phyloP scores from a whole-genome alignment of 2,113 vertebrate genomes.

The Indicator indicator region DNA sequence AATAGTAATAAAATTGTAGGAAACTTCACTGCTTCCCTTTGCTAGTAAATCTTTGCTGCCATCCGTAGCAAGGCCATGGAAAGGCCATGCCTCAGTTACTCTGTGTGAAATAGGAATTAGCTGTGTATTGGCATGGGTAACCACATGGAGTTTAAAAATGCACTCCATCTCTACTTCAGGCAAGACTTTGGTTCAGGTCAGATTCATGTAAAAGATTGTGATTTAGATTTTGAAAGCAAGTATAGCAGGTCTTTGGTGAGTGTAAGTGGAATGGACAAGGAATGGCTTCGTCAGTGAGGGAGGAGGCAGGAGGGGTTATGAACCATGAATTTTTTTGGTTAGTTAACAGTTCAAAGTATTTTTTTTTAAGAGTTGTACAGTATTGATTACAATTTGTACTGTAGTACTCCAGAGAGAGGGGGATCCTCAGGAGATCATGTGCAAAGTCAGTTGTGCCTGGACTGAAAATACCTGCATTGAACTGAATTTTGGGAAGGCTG shows the following conservation, averaged over 20 bases:
- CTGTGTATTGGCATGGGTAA: not conserved
- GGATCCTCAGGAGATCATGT: not conserved
- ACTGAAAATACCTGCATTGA: not conserved
- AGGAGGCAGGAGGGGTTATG: not conserved
- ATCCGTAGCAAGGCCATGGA: accelerated
- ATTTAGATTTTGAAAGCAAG: not conserved
- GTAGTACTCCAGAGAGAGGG: not conserved
- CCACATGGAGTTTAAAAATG: not conserved
- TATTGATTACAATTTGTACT: not conserved
- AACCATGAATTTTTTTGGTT: not conserved
- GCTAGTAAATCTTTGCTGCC: not conserved
- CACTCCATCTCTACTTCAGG: not conserved
- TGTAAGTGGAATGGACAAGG: not conserved
- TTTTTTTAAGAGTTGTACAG: not conserved
- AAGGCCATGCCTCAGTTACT: not conserved
- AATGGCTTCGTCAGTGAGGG: not conserved
- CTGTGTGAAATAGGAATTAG: not conserved
- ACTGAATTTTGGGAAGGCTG: not conserved
- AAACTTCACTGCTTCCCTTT: not conserved
- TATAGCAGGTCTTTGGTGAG: not conserved
- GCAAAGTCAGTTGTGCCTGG: not conserved
- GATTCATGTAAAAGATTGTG: not conserved
- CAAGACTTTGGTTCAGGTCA: not conserved
- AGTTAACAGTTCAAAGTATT: not conserved
- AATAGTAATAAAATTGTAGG: not conserved